phyloP scores from a whole-genome alignment of 2,797 vertebrate species.

The Cheirogaleus major region DNA sequence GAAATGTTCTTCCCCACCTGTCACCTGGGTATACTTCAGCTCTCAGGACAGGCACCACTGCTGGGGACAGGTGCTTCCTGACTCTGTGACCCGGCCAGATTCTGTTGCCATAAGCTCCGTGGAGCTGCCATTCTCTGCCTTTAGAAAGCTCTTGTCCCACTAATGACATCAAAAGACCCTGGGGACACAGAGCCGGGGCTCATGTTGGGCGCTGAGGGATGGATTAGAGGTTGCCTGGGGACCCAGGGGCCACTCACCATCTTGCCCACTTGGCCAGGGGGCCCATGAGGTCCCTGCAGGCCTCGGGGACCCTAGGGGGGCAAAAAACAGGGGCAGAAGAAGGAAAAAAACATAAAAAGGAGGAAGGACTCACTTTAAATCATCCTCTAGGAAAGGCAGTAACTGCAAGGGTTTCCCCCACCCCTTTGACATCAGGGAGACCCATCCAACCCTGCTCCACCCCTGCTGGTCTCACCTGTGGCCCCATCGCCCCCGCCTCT shows the following conservation, averaged over 20 bases:
- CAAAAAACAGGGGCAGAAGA: background rate
- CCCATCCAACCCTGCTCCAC: background rate
- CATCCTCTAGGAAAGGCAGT: background rate
- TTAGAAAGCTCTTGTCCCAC: background rate
- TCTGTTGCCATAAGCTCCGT: rapidly evolving
- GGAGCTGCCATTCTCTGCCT: background rate
- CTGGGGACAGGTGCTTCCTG: background rate
- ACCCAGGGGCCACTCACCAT: conserved; percentile 85
- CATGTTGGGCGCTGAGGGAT: rapidly evolving
- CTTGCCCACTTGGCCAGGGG: conserved; percentile 90
- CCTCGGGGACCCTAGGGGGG: conserved; percentile 89
- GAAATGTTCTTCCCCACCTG: background rate
- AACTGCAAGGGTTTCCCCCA: background rate
- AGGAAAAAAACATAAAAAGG: background rate
- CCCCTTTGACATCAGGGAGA: too few relatives aligned
- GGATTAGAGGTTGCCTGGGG: background rate
- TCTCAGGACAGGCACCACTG: background rate
- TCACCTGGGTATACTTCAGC: background rate
- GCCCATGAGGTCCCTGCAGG: conserved; percentile 88
- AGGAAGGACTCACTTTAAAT: background rate
- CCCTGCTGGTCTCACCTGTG: conserved; percentile 65
- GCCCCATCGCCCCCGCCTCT: conserved; percentile 75
- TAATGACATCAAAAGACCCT: background rate
- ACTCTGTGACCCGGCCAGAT: background rate
- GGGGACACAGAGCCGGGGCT: background rate